Base-by-base conservation (phyloP, 2,797 vertebrate genomes). In the Neosilurus mollespiculum region DNA sequence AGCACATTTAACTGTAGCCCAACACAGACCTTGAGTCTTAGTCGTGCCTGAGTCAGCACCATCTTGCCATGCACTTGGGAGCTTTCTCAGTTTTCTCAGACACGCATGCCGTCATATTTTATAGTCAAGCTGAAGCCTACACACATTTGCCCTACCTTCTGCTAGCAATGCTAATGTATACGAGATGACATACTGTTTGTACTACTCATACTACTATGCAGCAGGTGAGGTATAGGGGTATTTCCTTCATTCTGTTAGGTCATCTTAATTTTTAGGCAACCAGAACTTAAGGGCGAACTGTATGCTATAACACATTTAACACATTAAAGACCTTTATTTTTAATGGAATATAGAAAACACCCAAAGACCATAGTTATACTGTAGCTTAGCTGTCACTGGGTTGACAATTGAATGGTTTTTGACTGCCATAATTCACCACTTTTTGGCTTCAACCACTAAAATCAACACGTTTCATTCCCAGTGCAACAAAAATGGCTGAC, bases 111-210 rank as follows among this genome's bases (percentile, higher is more conserved):
- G 61, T 53, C 49, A 1, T 53, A 30, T 65, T 53, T 53, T 79
- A 65, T 78, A 53, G 62, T 79, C 77, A 49, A 77, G 61, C 56
- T 78, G 49, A 79, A 64, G 37, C 56, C 22, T 10, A 65, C 76
- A 64, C 53, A 30, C 18, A 15, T 65, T 78, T 65, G 20, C 9
- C n/a, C 77, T 65, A n/a, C 37, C 77, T 66, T 79, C 77, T 53
- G 61, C 24, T 79, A 53, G 77, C 61, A 26, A 1, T 53, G 43
- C 56, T 6, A 43, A 43, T 77, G 75, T 61, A 9, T 59, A 34
- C 5, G 54, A 58, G 54, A 75, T 20, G 9, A 15, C 24, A 30
- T 20, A 26, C 51, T 56, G 53, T 20, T 3, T 30, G 26, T 34
- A 58, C 53, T 34, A 58, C 9, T 56, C 10, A 12, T 34, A 58